Percentiles rank a stretch among this genome's conserved stretches.
These are phyloP conservation scores for Drosophila anomelani DNA, from an alignment of 2,888 invertebrate genomes.

Conservation along the genomic window DNA sequence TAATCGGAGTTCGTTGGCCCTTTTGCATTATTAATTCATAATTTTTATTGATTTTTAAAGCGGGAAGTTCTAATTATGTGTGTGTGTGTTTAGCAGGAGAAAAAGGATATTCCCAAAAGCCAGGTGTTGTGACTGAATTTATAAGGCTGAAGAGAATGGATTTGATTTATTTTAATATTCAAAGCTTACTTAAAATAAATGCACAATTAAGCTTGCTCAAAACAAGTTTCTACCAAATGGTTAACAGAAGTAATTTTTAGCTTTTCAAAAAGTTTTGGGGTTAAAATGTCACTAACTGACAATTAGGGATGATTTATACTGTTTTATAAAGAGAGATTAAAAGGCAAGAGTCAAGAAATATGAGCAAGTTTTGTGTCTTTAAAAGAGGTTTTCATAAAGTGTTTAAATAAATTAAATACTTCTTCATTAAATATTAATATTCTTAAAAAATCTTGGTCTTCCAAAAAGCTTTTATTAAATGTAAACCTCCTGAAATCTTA, in stretches of 20 bases:
- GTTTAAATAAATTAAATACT: neutral
- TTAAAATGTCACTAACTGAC: neutral
- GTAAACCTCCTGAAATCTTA: neutral
- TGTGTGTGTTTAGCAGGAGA: neutral
- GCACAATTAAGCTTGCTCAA: neutral
- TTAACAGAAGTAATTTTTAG: too few relatives aligned
- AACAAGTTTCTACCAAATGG: neutral
- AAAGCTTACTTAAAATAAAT: neutral
- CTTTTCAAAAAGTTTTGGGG: neutral
- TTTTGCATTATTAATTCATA: constrained; percentile 45
- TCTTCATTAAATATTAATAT: neutral
- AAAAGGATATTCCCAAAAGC: neutral
- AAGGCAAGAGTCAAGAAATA: neutral
- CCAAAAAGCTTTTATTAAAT: neutral
- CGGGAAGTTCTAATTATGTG: neutral
- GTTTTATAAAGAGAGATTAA: neutral
- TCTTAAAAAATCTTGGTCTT: neutral
- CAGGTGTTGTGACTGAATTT: too few relatives aligned
- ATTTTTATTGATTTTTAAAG: constrained; percentile 55
- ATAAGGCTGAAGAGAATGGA: neutral
- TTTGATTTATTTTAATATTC: neutral
- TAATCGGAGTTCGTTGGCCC: constrained; percentile 64
- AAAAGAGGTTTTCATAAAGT: neutral
- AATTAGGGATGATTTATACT: constrained; percentile 25
- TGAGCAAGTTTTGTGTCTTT: neutral